These are phyloP conservation scores for Heterodera filipjevi DNA, from an alignment of 2,888 invertebrate genomes.

Conservation along the genomic window DNA sequence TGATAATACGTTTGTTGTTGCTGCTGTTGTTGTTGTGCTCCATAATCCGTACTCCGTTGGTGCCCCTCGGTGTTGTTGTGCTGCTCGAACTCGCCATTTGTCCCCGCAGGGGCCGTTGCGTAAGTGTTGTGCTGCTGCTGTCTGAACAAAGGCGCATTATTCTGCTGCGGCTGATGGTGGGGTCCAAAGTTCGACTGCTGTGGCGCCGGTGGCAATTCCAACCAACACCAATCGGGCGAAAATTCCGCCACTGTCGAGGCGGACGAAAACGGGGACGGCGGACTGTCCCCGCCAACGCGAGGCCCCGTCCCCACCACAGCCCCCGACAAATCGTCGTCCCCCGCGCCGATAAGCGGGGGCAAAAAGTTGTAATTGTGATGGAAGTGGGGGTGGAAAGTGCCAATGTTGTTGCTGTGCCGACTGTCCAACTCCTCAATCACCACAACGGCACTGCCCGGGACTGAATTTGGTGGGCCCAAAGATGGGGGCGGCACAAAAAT, in stretches of 20 bases:
- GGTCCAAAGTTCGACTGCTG: background rate
- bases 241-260: background rate
- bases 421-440: conserved; percentile 15
- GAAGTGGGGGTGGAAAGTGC: background rate
- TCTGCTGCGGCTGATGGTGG: background rate
- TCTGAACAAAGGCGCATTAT: conserved; percentile 11
- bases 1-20: background rate
- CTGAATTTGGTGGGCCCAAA: background rate
- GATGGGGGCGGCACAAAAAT: background rate
- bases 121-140: conserved; percentile 7
- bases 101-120: background rate
- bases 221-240: conserved; percentile 13
- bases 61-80: background rate
- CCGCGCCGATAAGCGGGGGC: background rate
- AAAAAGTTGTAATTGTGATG: background rate
- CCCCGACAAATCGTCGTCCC: conserved; percentile 4
- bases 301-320: background rate
- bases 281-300: conserved; percentile 13
- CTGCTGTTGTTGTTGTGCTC: background rate
- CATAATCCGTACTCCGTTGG: background rate
- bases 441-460: background rate
- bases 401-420: background rate
- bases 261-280: conserved; percentile 13
- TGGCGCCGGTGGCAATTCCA: background rate
- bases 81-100: background rate